phyloP scores from a whole-genome alignment of 1,140 invertebrate species.

The Cataglyphis hispanica region DNA sequence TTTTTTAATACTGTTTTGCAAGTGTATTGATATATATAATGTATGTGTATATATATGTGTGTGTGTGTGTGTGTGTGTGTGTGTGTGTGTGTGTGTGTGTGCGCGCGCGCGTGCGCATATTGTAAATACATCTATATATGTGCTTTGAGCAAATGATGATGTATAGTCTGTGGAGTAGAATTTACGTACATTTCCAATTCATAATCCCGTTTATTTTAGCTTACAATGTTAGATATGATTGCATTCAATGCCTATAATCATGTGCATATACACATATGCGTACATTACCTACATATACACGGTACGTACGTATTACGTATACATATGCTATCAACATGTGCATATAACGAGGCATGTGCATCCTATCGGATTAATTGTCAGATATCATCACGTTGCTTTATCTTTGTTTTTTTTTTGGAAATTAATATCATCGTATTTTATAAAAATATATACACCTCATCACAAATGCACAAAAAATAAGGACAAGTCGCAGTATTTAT shows the following conservation, averaged over 20 bases:
- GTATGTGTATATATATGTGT: not conserved
- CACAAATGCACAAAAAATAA: not conserved
- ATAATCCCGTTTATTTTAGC: constrained; percentile 59
- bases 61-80: no score
- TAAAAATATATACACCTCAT: not conserved
- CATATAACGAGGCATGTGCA: not conserved
- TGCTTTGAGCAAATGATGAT: not conserved
- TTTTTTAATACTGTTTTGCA: not conserved
- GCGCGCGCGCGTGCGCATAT: not conserved
- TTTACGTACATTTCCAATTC: constrained; percentile 64
- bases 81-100: not conserved
- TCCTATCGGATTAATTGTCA: not conserved
- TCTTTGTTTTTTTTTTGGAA: not conserved
- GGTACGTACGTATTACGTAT: not conserved
- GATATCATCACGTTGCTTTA: no score
- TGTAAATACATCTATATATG: not conserved
- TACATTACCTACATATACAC: no score
- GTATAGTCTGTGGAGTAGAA: constrained; percentile 1
- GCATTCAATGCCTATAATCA: constrained; percentile 11
- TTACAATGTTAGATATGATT: constrained; percentile 12
- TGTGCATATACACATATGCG: no score
- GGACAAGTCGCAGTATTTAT: not conserved
- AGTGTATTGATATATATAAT: not conserved
- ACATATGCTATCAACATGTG: not conserved
- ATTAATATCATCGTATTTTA: not conserved